phyloP scores from a whole-genome alignment of 2,888 invertebrate species.

The Minunthozetes semirufus region DNA sequence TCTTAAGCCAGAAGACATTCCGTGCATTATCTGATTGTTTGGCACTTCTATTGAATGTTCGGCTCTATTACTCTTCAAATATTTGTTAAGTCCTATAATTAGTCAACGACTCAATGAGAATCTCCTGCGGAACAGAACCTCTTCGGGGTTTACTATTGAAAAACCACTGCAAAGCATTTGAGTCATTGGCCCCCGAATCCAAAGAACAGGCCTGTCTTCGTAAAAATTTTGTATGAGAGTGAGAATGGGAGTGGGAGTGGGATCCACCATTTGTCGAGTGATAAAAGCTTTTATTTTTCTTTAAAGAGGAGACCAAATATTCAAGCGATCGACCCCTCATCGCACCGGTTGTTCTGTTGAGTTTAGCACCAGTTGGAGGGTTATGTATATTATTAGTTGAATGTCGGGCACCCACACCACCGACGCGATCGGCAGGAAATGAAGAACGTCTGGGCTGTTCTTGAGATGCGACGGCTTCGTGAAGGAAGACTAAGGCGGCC shows the following conservation, averaged over 20 bases:
- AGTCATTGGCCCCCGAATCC: constrained; percentile 23
- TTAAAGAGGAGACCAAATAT: constrained; percentile 30
- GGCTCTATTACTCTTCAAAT: no score
- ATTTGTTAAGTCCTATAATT: constrained; percentile 34
- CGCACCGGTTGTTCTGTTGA: neutral
- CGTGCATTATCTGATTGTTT: neutral
- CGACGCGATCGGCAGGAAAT: constrained; percentile 26
- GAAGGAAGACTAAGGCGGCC: constrained; percentile 35
- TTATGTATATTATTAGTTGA: constrained; percentile 18
- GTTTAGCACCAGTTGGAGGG: constrained; percentile 6
- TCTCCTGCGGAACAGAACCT: constrained; percentile 37
- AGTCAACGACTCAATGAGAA: constrained; percentile 36
- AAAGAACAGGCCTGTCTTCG: constrained; percentile 31
- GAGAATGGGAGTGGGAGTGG: neutral
- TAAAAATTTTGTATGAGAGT: neutral
- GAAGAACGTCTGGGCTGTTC: constrained; percentile 33
- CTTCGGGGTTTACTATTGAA: constrained; percentile 20
- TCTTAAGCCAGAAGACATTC: neutral
- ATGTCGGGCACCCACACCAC: neutral
- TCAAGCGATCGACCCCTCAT: constrained; percentile 34
- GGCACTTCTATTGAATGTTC: constrained; percentile 9
- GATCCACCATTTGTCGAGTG: neutral
- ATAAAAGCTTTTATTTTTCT: constrained; percentile 26
- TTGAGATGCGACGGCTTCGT: constrained; percentile 32
- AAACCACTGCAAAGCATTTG: constrained; percentile 19